These are phyloP conservation scores for Frankliniella intonsa DNA, from an alignment of 2,888 invertebrate genomes.

Conservation along the genomic window DNA sequence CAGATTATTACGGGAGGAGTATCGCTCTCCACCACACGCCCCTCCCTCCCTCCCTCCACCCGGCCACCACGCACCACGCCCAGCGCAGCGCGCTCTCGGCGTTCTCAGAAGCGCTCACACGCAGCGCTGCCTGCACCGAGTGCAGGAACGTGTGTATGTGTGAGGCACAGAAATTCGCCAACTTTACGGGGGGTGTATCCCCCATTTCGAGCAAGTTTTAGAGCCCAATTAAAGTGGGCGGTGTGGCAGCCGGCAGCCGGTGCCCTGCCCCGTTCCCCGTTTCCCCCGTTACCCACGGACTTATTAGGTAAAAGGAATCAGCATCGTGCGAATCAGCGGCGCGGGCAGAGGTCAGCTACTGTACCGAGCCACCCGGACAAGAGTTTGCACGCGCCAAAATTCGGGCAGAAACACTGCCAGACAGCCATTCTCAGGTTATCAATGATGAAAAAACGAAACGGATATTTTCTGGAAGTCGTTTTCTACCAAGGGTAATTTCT, in stretches of 20 bases:
- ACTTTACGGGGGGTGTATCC: conserved; percentile 10
- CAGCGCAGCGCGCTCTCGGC: neutral
- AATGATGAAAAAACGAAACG: too few species aligned
- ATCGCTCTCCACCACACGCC: neutral
- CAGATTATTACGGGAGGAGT: conserved; percentile 1
- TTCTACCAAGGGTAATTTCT: too few species aligned
- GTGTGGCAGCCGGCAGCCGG: too few species aligned
- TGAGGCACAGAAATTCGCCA: neutral
- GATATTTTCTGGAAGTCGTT: too few species aligned
- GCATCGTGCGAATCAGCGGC: neutral
- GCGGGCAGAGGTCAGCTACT: neutral
- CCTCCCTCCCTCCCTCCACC: too few species aligned
- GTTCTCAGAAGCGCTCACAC: neutral
- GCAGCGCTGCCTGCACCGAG: neutral
- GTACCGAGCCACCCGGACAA: too few species aligned
- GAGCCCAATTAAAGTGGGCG: conserved; percentile 13
- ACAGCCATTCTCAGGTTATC: too few species aligned
- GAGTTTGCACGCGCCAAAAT: too few species aligned
- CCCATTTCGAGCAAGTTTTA: conserved; percentile 6
- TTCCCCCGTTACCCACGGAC: neutral
- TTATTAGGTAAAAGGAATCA: conserved; percentile 6
- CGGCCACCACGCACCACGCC: neutral
- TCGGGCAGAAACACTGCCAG: too few species aligned
- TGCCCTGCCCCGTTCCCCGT: too few species aligned
- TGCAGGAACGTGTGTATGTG: too few species aligned